A percentile compares a stretch with the other conserved stretches of the same genome.
Evolutionary conservation across 2,113 vertebrate genomes (phyloP).

Genomic region (Ochotona princeps): DNA sequence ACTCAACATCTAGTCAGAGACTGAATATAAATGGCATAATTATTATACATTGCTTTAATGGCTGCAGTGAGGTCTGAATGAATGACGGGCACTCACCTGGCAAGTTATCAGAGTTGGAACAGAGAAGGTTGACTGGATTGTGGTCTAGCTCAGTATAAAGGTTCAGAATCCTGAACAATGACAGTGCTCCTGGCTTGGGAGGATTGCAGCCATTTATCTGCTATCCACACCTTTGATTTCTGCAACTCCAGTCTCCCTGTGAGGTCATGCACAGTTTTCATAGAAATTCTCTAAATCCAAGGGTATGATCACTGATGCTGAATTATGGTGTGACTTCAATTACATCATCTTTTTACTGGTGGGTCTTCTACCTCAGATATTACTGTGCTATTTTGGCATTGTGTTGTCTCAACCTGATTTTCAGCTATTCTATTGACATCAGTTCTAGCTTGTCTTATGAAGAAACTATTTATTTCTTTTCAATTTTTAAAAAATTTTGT

Average conservation of each 20-base stretch:
- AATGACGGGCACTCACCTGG: neutral
- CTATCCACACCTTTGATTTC: neutral
- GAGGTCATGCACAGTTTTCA: neutral
- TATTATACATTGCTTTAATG: neutral
- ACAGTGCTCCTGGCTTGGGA: neutral
- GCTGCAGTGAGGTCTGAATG: neutral
- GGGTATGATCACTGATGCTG: neutral
- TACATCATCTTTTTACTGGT: neutral
- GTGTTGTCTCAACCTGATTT: neutral
- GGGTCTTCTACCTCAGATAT: neutral
- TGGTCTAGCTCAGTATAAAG: neutral
- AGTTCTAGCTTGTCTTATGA: neutral
- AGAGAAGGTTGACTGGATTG: neutral
- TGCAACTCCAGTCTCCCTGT: neutral
- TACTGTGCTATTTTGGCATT: neutral
- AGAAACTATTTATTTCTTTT: no score
- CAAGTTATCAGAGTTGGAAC: neutral
- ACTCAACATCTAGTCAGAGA: conserved; percentile 35
- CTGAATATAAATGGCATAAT: conserved; percentile 9
- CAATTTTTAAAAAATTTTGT: no score
- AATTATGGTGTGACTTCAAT: neutral
- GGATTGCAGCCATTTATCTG: neutral
- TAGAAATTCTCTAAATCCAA: neutral
- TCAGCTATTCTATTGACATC: neutral
- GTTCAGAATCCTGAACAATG: neutral